Evolutionary conservation across 2,113 vertebrate species (phyloP).

Genomic region (Hassar affinis): DNA sequence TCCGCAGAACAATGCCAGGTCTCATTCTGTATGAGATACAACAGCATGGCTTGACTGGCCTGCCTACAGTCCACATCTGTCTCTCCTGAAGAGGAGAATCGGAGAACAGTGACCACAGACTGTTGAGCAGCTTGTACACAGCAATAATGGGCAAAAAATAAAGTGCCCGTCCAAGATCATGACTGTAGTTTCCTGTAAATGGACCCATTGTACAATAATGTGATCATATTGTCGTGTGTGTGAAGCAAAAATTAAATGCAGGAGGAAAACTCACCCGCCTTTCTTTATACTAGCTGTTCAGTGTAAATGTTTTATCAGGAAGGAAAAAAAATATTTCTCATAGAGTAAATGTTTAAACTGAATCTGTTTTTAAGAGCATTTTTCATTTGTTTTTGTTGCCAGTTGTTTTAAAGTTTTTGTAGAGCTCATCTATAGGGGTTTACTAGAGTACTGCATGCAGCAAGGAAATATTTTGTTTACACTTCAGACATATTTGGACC

Average conservation of each 20-base stretch:
- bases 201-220: too few relatives aligned
- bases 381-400: neutral
- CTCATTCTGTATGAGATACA: too few relatives aligned
- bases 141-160: too few relatives aligned
- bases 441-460: neutral
- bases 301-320: neutral
- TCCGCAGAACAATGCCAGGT: too few relatives aligned
- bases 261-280: too few relatives aligned
- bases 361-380: neutral
- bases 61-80: too few relatives aligned
- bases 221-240: too few relatives aligned
- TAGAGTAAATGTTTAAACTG: neutral
- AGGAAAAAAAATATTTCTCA: neutral
- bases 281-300: neutral
- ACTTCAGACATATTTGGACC: neutral
- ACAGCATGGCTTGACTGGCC: too few relatives aligned
- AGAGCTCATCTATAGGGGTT: neutral
- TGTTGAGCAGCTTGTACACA: too few relatives aligned
- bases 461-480: neutral
- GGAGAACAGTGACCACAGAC: too few relatives aligned
- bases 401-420: neutral
- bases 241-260: neutral
- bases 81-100: too few relatives aligned
- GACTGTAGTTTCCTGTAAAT: too few relatives aligned
- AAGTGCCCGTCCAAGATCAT: neutral